phyloP scores from a whole-genome alignment of 2,797 vertebrate species.

The Vultur gryphus region DNA sequence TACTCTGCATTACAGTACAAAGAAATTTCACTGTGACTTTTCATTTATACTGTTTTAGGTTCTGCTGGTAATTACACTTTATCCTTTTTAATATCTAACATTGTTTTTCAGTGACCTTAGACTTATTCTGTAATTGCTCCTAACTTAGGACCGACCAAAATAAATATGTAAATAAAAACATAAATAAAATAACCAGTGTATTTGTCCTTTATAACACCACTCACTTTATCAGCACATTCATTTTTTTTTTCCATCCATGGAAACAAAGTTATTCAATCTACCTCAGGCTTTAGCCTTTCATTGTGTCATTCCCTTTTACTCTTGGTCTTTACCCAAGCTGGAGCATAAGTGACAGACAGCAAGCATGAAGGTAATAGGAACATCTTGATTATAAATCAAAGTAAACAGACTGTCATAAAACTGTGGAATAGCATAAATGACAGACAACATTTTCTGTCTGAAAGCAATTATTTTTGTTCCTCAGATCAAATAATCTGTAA shows the following conservation, averaged over 20 bases:
- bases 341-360: not conserved
- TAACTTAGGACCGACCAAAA: not conserved
- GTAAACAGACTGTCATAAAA: slow-evolving; percentile 52
- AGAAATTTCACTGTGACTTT: not conserved
- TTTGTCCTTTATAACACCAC: not conserved
- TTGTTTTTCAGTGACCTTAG: not conserved
- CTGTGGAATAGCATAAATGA: slow-evolving; percentile 7
- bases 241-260: not conserved
- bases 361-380: slow-evolving; percentile 21
- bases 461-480: slow-evolving; percentile 62
- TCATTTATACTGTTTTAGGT: not conserved
- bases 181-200: not conserved
- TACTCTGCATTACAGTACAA: not conserved
- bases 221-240: not conserved
- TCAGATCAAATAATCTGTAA: slow-evolving; percentile 42
- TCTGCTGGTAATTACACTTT: not conserved
- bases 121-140: not conserved
- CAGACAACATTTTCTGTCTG: slow-evolving; percentile 18
- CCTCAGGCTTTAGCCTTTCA: not conserved
- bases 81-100: not conserved
- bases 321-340: not conserved
- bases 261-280: not conserved
- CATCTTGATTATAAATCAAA: slow-evolving; percentile 59
- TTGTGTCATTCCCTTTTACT: not conserved
- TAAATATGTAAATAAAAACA: not conserved